phyloP scores from a whole-genome alignment of 2,797 vertebrate species.

The Glossophaga mutica region DNA sequence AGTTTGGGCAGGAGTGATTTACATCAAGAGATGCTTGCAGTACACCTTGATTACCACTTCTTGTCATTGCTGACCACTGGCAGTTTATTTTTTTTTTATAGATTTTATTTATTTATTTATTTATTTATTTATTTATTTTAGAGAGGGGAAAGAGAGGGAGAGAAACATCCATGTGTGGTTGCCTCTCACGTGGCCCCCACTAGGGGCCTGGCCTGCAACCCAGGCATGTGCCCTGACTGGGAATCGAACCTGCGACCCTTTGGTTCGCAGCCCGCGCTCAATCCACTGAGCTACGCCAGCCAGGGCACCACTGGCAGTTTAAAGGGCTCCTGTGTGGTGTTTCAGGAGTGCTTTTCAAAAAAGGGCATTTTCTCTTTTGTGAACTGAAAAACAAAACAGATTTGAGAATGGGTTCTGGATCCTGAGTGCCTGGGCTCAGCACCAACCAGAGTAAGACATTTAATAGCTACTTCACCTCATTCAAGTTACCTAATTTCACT shows the following conservation, averaged over 20 bases:
- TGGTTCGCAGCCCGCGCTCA: too few species aligned
- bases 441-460: not conserved
- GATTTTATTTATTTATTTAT: too few species aligned
- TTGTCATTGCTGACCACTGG: slow-evolving; percentile 47
- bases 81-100: too few species aligned
- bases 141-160: too few species aligned
- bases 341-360: not conserved
- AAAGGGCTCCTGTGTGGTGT: not conserved
- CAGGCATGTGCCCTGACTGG: too few species aligned
- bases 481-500: slow-evolving; percentile 25
- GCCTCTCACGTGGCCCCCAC: too few species aligned
- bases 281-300: too few species aligned
- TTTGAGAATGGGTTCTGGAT: not conserved
- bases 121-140: too few species aligned
- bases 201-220: too few species aligned
- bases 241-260: too few species aligned
- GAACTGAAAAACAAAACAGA: slow-evolving; percentile 28
- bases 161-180: too few species aligned
- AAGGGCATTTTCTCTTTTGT: not conserved
- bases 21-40: not conserved
- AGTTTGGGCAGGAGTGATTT: not conserved
- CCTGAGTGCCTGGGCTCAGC: not conserved
- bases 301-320: too few species aligned
- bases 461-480: slow-evolving; percentile 13
- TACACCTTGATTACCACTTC: not conserved